These are phyloP conservation scores for Cheilosia vernalis DNA, from an alignment of 2,888 invertebrate genomes.

Conservation along the genomic window DNA sequence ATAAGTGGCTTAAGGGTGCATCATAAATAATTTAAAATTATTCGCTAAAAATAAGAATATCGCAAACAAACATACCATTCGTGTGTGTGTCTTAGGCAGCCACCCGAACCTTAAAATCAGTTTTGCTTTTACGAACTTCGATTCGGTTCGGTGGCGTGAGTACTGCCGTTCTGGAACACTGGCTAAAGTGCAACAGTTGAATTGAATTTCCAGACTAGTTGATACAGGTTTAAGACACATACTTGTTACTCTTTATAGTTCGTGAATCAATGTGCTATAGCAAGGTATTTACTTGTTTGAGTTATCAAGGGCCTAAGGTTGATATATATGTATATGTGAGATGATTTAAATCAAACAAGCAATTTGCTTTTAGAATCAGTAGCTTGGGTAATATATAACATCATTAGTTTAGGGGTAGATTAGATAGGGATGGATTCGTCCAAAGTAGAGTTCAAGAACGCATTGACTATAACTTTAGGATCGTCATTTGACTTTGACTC, in stretches of 20 bases:
- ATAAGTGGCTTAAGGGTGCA: slow-evolving; percentile 34
- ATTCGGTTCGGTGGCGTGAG: slow-evolving; percentile 45
- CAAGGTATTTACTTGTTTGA: not conserved
- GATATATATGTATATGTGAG: no score
- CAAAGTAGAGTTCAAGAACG: no score
- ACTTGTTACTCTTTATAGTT: slow-evolving; percentile 45
- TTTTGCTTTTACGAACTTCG: slow-evolving; percentile 38
- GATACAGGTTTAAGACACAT: slow-evolving; percentile 44
- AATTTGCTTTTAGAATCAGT: no score
- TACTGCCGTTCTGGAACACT: slow-evolving; percentile 56
- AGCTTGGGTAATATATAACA: no score
- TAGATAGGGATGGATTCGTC: no score
- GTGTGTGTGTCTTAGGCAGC: slow-evolving; percentile 45
- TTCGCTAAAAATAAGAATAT: slow-evolving; percentile 38
- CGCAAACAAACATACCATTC: not conserved
- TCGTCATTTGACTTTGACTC: no score
- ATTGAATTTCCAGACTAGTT: slow-evolving; percentile 48
- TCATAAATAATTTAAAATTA: slow-evolving; percentile 63
- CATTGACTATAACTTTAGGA: no score
- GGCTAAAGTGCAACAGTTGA: slow-evolving; percentile 64
- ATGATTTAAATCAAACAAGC: no score
- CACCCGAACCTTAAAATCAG: slow-evolving; percentile 55
- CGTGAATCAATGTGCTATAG: not conserved
- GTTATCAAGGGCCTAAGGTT: no score
- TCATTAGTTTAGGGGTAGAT: no score